A percentile compares a stretch with the other conserved stretches of the same genome.
These are phyloP conservation scores for Ciconia stormi DNA, from an alignment of 2,113 vertebrate species.

Conservation along the genomic window DNA sequence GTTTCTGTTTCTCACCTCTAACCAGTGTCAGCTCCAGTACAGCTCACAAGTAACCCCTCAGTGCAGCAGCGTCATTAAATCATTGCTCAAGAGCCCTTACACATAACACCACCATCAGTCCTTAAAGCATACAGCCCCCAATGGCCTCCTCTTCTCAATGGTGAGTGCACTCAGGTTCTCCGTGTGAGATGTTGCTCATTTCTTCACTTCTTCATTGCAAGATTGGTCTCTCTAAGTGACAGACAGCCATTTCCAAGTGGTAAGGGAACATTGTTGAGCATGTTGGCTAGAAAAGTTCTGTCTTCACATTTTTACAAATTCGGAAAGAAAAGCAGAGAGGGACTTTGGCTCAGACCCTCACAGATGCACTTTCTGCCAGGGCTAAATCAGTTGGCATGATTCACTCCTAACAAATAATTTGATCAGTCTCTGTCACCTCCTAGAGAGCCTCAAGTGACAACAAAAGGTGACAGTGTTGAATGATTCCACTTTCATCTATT, in stretches of 20 bases:
- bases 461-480: conserved; percentile 35
- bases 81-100: not conserved
- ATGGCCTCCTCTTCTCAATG: not conserved
- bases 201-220: not conserved
- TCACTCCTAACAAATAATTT: not conserved
- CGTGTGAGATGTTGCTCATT: not conserved
- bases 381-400: not conserved
- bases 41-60: not conserved
- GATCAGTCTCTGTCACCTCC: not conserved
- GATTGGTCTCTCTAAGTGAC: not conserved
- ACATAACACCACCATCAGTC: not conserved
- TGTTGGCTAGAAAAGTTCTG: not conserved
- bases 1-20: not conserved
- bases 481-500: conserved; percentile 52
- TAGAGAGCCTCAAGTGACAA: not conserved
- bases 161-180: not conserved
- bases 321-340: not conserved
- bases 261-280: not conserved
- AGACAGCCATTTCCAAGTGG: not conserved
- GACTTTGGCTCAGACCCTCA: not conserved
- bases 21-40: not conserved
- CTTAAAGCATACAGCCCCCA: not conserved
- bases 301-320: not conserved
- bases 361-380: not conserved
- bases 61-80: not conserved